Conservation (phyloP, 30 jellyfish, hydroid and myxozoan species). For the Chironex yamaguchii region DNA sequence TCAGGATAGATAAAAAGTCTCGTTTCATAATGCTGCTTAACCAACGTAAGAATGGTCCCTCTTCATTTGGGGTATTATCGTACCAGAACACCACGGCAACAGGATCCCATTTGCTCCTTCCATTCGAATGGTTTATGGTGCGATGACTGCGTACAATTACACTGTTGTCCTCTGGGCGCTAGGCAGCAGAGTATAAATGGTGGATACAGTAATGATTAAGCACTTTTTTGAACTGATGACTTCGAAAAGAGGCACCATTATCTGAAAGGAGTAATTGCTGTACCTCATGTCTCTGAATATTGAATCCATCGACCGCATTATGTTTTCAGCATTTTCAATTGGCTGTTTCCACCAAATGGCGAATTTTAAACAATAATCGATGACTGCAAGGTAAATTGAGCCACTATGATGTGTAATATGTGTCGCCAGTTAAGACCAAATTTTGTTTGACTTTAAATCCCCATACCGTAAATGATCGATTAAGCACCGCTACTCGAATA, state of each 20-base stretch:
- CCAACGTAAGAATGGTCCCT: too few species aligned
- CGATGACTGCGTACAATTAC: constrained; percentile 22
- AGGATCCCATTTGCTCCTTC: background rate
- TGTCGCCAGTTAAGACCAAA: constrained; percentile 23
- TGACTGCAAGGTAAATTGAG: too few species aligned
- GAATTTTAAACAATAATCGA: constrained; percentile 18
- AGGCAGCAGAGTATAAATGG: background rate
- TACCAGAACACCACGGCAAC: constrained; percentile 11
- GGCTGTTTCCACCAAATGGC: constrained; percentile 15
- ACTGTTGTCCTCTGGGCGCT: constrained; percentile 19
- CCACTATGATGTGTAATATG: constrained; percentile 28
- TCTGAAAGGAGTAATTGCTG: background rate
- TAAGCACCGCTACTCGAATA: too few species aligned
- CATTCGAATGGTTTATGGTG: background rate
- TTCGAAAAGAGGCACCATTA: constrained; percentile 1
- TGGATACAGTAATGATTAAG: background rate
- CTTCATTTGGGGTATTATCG: background rate
- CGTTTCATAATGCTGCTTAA: too few species aligned
- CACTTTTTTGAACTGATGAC: background rate
- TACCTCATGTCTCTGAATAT: too few species aligned
- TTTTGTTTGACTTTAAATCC: background rate
- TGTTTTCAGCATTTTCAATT: constrained; percentile 13
- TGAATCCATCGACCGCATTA: too few species aligned
- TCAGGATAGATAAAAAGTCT: constrained; percentile 6
- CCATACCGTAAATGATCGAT: too few species aligned